Base-by-base conservation (phyloP, 2,797 vertebrate species). In the Galagoides demidoff region DNA sequence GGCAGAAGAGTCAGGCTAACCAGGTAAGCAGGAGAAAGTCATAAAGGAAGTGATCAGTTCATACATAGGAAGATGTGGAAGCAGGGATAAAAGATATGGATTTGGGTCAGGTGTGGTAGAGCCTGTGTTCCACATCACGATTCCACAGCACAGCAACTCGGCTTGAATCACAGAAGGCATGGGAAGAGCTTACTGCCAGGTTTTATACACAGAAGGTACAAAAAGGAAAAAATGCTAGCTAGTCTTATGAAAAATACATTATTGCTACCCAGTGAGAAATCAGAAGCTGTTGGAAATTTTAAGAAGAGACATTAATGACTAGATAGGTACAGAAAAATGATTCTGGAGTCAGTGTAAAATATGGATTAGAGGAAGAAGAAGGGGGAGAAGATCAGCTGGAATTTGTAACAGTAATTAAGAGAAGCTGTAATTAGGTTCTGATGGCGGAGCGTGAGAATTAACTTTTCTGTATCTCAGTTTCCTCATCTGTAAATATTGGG, bases 221-320 rank as follows among this genome's bases (percentile, higher is more conserved):
- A 52, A 52, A 85, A 68, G 13, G 52, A 66, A 61, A 76, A 83
- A 89, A 20, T 31, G 43, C 63, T 63, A 63, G 16, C n/a, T 68
- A 11, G 61, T 74, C 39, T 71, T 93, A 39, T 17, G 83, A 70
- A 87, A 63, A 83, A 25, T 88, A 64, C 43, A 52, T 16, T 76
- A 16, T 81, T 81, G 25, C 43, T 83, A 84, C 45, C 37, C n/a
- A 61, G 25, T 70, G 78, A 29, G 39, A 94, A 81, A 93, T 89
- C 29, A 87, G 27, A 31, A 81, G 1, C 19, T 23, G 43, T 4
- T 84, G 34, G 29, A 92, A 13, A 84, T 45, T 90, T 89, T 71
- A 89, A 88, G 57, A 74, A 90, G 74, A 45, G n/a, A 52, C 70
- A 89, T 85, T 77, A 76, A 68, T 70, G 43, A 85, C 12, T 76